phyloP scores from a whole-genome alignment of 2,888 invertebrate species.

The Sialis lutaria region DNA sequence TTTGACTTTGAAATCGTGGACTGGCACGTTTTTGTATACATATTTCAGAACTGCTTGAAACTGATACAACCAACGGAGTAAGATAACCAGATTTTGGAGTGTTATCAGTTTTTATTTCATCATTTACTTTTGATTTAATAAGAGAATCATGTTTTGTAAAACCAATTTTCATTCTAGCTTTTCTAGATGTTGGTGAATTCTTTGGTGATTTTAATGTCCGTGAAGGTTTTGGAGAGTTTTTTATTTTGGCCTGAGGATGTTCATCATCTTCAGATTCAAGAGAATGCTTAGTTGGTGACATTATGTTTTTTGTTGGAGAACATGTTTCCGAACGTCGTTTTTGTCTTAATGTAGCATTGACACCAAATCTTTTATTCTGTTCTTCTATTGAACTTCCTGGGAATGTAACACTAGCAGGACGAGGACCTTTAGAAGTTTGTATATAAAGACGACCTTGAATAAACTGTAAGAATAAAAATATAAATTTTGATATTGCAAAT shows the following conservation, averaged over 20 bases:
- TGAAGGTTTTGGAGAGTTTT: conserved; percentile 10
- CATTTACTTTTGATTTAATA: neutral
- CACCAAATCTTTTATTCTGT: conserved; percentile 26
- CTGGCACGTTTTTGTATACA: neutral
- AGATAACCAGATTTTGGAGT: neutral
- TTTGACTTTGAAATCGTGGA: neutral
- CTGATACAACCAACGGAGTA: neutral
- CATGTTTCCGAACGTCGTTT: conserved; percentile 17
- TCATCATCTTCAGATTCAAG: conserved; percentile 5
- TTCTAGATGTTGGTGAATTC: conserved; percentile 7
- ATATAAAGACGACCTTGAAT: conserved; percentile 59
- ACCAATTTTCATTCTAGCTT: conserved; percentile 11
- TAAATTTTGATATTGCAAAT: conserved; percentile 7
- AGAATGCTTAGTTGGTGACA: conserved; percentile 19
- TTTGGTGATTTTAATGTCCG: conserved; percentile 4
- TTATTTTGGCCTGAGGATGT: neutral
- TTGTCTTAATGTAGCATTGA: conserved; percentile 14
- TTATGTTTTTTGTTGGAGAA: conserved; percentile 18
- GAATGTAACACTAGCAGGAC: conserved; percentile 45
- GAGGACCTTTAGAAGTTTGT: conserved; percentile 48
- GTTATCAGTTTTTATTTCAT: neutral
- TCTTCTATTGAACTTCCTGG: conserved; percentile 27
- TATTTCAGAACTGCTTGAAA: neutral
- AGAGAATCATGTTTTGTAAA: conserved; percentile 2
- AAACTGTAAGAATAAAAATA: conserved; percentile 35